Percentiles rank a stretch among this genome's conserved stretches.
Evolutionary conservation across 1,140 invertebrate species (phyloP).

Genomic region (Saccostrea echinata): DNA sequence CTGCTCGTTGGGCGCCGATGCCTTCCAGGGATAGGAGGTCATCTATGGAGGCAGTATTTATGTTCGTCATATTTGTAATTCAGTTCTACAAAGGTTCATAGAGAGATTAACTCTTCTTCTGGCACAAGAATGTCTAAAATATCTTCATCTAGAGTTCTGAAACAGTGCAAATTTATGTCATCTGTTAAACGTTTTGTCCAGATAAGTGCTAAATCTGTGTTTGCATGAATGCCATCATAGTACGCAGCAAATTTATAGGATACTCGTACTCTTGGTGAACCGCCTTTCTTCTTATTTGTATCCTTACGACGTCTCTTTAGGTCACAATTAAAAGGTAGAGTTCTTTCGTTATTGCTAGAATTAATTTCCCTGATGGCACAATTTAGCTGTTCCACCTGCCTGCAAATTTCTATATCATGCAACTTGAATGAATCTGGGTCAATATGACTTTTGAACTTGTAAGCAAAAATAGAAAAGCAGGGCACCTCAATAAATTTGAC

Average conservation of each 20-base stretch:
- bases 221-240: not conserved
- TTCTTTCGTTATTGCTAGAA: too few relatives aligned
- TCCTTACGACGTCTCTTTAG: too few relatives aligned
- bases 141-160: not conserved
- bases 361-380: too few relatives aligned
- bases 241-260: not conserved
- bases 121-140: not conserved
- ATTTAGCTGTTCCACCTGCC: too few relatives aligned
- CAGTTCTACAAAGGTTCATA: not conserved
- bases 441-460: too few relatives aligned
- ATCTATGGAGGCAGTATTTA: not conserved
- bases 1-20: not conserved
- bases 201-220: constrained; percentile 6
- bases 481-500: too few relatives aligned
- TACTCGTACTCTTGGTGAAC: not conserved
- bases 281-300: not conserved
- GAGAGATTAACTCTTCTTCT: constrained; percentile 8
- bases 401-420: too few relatives aligned
- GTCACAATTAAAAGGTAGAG: too few relatives aligned
- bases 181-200: constrained; percentile 8
- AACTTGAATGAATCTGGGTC: too few relatives aligned
- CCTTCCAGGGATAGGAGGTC: not conserved
- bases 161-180: not conserved
- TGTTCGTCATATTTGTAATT: not conserved
- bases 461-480: too few relatives aligned